Evolutionary conservation across 53 echinoderm and acorn worm species (phyloP).

Genomic region (Echinometra lucunter): DNA sequence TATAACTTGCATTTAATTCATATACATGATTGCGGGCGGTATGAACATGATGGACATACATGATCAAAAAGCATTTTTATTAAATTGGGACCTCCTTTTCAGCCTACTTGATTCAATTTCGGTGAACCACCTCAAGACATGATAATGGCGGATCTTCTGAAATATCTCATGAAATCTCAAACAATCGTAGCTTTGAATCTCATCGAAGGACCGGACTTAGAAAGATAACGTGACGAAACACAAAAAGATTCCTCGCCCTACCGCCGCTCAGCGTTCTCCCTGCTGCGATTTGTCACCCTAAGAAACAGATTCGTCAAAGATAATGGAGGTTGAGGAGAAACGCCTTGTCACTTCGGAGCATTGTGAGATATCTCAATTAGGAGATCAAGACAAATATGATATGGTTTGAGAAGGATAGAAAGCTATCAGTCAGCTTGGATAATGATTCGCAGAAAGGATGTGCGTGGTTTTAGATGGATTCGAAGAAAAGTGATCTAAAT

Average conservation of each 20-base stretch:
- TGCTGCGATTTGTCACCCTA: not conserved
- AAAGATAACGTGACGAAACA: not conserved
- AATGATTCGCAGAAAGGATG: not conserved
- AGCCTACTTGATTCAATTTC: not conserved
- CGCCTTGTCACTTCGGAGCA: not conserved
- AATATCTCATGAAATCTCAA: not conserved
- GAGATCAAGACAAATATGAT: not conserved
- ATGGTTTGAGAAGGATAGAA: not conserved
- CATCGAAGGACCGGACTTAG: not conserved
- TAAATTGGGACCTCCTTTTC: not conserved
- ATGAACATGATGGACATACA: not conserved
- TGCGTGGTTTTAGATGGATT: not conserved
- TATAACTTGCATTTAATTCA: too few species aligned
- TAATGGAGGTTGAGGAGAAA: not conserved
- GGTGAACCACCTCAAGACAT: not conserved
- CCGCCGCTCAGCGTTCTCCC: not conserved
- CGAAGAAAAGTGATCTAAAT: not conserved
- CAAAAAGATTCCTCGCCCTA: not conserved
- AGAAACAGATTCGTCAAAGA: not conserved
- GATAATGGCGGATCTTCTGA: not conserved
- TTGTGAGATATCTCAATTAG: conserved; percentile 11
- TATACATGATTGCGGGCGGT: too few species aligned
- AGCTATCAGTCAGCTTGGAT: not conserved
- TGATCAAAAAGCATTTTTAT: not conserved
- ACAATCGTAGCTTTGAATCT: too few species aligned